A percentile compares a stretch with the other conserved stretches of the same genome.
These are phyloP conservation scores for Apis laboriosa DNA, from an alignment of 1,140 invertebrate species.

Conservation along the genomic window DNA sequence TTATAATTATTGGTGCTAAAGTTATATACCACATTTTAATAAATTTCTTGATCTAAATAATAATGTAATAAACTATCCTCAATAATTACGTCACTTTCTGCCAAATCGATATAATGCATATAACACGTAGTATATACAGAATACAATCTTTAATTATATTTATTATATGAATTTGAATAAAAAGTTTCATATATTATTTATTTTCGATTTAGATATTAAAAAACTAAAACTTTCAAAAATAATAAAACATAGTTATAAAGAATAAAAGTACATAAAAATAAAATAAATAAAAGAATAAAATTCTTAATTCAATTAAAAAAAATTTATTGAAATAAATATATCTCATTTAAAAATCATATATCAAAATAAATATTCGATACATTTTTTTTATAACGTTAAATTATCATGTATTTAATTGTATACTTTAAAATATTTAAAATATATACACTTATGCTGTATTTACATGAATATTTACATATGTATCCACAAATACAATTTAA, in stretches of 20 bases:
- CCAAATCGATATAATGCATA: not conserved
- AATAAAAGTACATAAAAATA: not conserved
- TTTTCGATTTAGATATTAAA: not conserved
- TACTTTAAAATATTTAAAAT: not conserved
- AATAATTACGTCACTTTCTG: not conserved
- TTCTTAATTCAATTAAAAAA: not conserved
- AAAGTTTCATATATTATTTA: not conserved
- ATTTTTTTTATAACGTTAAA: not conserved
- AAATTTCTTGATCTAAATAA: conserved; percentile 2
- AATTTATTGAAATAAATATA: not conserved
- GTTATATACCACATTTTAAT: conserved; percentile 62
- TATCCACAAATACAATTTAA: not conserved
- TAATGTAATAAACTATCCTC: not conserved
- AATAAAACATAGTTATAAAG: not conserved
- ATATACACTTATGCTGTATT: not conserved
- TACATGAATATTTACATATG: not conserved
- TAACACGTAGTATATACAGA: not conserved
- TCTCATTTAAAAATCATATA: not conserved
- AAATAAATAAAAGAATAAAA: no score
- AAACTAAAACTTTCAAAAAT: not conserved
- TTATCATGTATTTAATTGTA: not conserved
- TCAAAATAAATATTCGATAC: not conserved
- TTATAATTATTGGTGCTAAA: conserved; percentile 20
- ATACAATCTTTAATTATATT: no score
- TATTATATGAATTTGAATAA: not conserved